These are phyloP conservation scores for Siniperca obscura DNA, from an alignment of 2,797 vertebrate genomes.

Conservation along the genomic window DNA sequence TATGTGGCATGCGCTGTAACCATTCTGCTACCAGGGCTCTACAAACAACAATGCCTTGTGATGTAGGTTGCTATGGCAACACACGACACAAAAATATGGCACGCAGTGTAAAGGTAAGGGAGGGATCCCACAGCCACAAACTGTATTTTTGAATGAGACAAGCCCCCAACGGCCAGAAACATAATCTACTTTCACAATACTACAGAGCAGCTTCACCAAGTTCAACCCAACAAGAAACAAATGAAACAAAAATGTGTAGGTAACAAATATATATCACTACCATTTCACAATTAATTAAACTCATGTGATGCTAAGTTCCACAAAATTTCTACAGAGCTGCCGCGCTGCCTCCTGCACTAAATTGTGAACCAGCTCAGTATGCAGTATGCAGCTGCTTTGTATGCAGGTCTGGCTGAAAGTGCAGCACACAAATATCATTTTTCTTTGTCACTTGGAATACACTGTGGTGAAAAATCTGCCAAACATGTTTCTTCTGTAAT, in stretches of 20 bases:
- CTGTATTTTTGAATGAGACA: neutral
- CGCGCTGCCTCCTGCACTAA: neutral
- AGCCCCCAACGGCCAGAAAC: neutral
- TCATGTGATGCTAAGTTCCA: neutral
- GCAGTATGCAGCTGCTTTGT: neutral
- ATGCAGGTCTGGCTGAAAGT: slow-evolving; percentile 3
- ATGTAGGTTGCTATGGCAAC: neutral
- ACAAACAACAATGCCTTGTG: neutral
- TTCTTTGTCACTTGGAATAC: neutral
- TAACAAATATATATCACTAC: neutral
- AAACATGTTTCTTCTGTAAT: too few species aligned
- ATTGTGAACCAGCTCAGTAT: neutral
- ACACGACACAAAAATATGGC: neutral
- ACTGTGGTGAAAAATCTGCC: neutral
- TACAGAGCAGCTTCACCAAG: neutral
- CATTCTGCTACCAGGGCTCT: neutral
- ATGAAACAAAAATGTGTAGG: neutral
- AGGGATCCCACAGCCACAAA: neutral
- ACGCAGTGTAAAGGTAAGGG: neutral
- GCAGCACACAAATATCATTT: neutral
- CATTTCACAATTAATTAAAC: slow-evolving; percentile 13
- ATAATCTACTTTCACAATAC: neutral
- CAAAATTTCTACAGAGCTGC: neutral
- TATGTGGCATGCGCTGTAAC: neutral
- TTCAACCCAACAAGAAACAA: neutral